Base-by-base conservation (phyloP, 2,113 vertebrate genomes). In the Hydropotes inermis region DNA sequence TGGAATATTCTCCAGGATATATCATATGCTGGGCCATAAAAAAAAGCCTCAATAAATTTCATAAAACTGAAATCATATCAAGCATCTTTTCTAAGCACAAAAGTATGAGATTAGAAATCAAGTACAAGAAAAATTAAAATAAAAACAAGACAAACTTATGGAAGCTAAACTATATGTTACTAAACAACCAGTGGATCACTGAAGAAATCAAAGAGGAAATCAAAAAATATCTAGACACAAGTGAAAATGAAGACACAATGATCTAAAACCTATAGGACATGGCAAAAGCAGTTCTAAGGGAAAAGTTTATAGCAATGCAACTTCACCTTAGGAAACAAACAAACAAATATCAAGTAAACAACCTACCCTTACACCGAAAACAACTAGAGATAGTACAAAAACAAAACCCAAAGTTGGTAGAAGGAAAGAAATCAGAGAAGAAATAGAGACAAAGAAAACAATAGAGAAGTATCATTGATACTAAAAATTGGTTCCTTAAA, bases 81-180 rank as follows among this genome's bases (percentile, higher is more conserved):
- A 67, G 33, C 16, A 67, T n/a, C 33, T 4, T 67, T n/a, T 36
- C 7, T 7, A n/a, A 21, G 3, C 14, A 67, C 33, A 67, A 67
- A 8, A 33, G 33, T 67, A 21, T 67, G 33, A 67, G 16, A n/a
- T 67, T 67, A 67, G 64, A 21, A 36, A 19, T 36, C 33, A 21
- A 67, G 33, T 19, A 9, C 33, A 67, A 36, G 14, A n/a, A 67
- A 67, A 67, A n/a, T 3, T 54, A 54, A 52, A 54, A 13, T n/a
- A 17, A n/a, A 67, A 67, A 67, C 0, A 54, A 54, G 52, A 67
- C 3, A 21, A n/a, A 67, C 15, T 19, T 0, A 0, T 36, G 64
- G 33, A n/a, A n/a, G 33, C 64, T 21, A 67, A n/a, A 67, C 33
- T 19, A 67, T 36, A 67, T 36, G 17, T 4, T 9, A 67, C 33